Base-by-base conservation (phyloP, 2,797 vertebrate species). In the Protosalanx chinensis region DNA sequence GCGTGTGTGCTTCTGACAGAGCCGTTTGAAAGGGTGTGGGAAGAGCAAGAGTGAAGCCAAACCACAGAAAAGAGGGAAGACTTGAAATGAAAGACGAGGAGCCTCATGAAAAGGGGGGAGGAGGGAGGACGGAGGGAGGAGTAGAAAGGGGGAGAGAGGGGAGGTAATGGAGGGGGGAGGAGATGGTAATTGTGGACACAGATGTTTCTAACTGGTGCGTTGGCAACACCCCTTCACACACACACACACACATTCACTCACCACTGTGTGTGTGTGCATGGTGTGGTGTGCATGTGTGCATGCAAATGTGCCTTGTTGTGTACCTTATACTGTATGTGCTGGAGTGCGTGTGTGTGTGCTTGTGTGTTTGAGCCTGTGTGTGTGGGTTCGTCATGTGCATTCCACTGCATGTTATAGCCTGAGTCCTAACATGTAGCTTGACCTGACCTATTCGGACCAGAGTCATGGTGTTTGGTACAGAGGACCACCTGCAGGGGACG, bases 401-500 rank as follows among this genome's bases (percentile, higher is more conserved):
- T 53, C 13, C 13, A 53, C 18, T 5, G 15, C 16, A 15, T 15
- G 15, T 15, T 18, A 4, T 6, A 49, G 46, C 15, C 15, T 6
- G 18, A n/a, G 18, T 15, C 16, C 16, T 5, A 4, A 53, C 37
- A 41, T 53, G 51, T n/a, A 15, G 61, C 82, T 76, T 81, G 82
- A 73, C 79, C 78, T 76, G 82, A 87, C 82, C 85, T 79, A 72
- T 71, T 86, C 84, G 64, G 68, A 75, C 84, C 75, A 73, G 65
- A 87, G 86, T 77, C 76, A 78, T 18, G 1, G 51, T 85, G 79
- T 84, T 89, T 83, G 32, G 7, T 71, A 68, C 81, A 80, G 37
- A 41, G 37, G 8, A 41, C 7, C 37, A 12, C 8, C 37, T 10
- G 1, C 37, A 10, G 37, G 10, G 37, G 7, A 1, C 37, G 3